Base-by-base conservation (phyloP, 2,888 invertebrate species). In the Rhimphoctona megacephalus region DNA sequence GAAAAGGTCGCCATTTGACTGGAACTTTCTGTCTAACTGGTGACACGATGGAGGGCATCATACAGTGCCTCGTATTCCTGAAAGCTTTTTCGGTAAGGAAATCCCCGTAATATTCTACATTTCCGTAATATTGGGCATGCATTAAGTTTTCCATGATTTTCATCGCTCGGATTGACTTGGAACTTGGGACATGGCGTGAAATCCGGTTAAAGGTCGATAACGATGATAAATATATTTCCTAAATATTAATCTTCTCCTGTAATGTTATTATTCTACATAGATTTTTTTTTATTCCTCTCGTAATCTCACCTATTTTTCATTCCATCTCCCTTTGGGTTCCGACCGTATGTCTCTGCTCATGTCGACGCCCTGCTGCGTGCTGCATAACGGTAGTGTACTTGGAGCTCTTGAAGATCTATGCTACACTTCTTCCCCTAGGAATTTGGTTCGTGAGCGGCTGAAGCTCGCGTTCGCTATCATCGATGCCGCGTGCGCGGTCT, bases 1-100 rank as follows among this genome's bases (percentile, higher is more conserved):
- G 97, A 92, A 97, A 97, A 93, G 97, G 97, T 89, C 96, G 98
- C 88, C 98, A 98, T 93, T 96, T 98, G 88, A 97, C 97, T 25
- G 98, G 98, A 90, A 98, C 98, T 78, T 98, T 98, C 95, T 98
- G 98, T 93, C 96, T 98, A 86, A 97, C 98, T 70, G 98, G 98
- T 80, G 98, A 98, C 95, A 98, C 98, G 86, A 98, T 98, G 98
- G 98, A 98, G 94, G 98, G 98, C 91, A 98, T 98, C 93, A 98
- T 98, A 94, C 98, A 98, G 95, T 98, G 98, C 94, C 96, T 98
- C 92, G 98, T 98, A 92, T 98, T 98, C 95, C 96, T 98, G 93
- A 98, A 98, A 95, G 98, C 98, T 61, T 98, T 98, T 94, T 98
- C 98, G 97, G 98, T 98, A 96, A 97, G 98, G 46, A 57, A 74